phyloP scores from a whole-genome alignment of 2,113 vertebrate species.

The Tricholaema leucomelas region DNA sequence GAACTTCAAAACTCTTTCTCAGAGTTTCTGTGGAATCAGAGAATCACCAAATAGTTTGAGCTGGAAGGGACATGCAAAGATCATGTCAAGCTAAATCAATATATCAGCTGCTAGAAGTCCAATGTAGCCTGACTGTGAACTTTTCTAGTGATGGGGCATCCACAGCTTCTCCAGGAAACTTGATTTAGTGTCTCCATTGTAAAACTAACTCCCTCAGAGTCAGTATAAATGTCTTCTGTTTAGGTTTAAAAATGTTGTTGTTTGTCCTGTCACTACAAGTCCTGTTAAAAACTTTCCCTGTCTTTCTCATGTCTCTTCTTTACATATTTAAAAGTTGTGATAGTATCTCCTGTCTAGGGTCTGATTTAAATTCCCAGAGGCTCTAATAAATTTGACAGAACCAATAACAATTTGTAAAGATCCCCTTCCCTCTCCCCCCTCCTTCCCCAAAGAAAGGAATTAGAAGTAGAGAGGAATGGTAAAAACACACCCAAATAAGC shows the following conservation, averaged over 20 bases:
- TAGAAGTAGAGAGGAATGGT: too few species aligned
- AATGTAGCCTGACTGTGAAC: not conserved
- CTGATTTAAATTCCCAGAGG: too few species aligned
- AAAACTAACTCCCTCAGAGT: not conserved
- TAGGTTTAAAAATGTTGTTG: too few species aligned
- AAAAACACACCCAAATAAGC: too few species aligned
- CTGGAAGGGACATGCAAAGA: not conserved
- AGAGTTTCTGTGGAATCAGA: not conserved
- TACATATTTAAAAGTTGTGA: not conserved
- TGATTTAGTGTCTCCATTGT: rapidly evolving
- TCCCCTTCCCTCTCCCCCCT: too few species aligned
- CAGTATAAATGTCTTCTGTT: not conserved
- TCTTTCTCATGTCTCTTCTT: not conserved
- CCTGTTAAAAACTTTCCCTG: not conserved
- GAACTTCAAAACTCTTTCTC: not conserved
- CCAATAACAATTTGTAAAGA: too few species aligned
- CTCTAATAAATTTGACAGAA: too few species aligned
- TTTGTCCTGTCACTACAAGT: not conserved
- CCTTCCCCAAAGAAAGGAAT: too few species aligned
- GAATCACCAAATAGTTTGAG: not conserved
- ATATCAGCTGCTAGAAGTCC: not conserved
- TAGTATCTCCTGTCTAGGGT: too few species aligned
- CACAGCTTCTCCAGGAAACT: not conserved
- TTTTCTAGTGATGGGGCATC: not conserved
- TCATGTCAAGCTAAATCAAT: not conserved